Evolutionary conservation across 2,888 invertebrate genomes (phyloP), one percentile per base, ranked within the genome.

Genomic region (Acronicta psi): DNA sequence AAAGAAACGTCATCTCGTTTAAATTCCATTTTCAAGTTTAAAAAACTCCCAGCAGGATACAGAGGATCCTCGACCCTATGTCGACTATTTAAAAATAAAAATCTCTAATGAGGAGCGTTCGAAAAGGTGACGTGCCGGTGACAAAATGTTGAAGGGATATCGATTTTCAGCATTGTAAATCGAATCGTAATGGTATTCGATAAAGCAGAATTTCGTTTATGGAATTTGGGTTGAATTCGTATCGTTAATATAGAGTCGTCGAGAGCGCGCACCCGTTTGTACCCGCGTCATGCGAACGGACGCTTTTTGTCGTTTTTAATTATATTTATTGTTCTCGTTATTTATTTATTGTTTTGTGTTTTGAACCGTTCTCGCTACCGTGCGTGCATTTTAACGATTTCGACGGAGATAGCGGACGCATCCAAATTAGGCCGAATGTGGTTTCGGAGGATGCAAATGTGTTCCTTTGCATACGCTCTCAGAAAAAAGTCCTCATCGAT

Each of bases 261-360:
- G 85, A 75, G 83, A 82, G 82, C 84, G 87, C 88, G 86, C 88
- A 86, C 80, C 89, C 84, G 89, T 87, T 88, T 86, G 88, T 89
- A 87, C 87, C 89, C 81, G 86, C 91, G 88, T 89, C 90, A 86
- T 89, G 89, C 81, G 87, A 90, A 90, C 89, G 89, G 87, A 88
- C 89, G 89, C 88, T 92, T 91, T 92, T 93, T 92, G 89, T 92
- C 88, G 89, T 88, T 89, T 90, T 92, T 92, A 93, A 92, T 93
- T 92, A 93, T 92, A 93, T 92, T 93, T 92, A 93, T 93, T 91
- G 92, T 93, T 91, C 87, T 90, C 87, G 85, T 91, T 92, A 92
- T 91, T 91, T 92, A 90, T 93, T 93, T 91, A 90, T 91, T 90
- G 90, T 90, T 89, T 90, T 89, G 80, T 85, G 84, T 89, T 88